These are phyloP conservation scores for Galerucella nymphaeae DNA, from an alignment of 2,888 invertebrate genomes.

Conservation along the genomic window DNA sequence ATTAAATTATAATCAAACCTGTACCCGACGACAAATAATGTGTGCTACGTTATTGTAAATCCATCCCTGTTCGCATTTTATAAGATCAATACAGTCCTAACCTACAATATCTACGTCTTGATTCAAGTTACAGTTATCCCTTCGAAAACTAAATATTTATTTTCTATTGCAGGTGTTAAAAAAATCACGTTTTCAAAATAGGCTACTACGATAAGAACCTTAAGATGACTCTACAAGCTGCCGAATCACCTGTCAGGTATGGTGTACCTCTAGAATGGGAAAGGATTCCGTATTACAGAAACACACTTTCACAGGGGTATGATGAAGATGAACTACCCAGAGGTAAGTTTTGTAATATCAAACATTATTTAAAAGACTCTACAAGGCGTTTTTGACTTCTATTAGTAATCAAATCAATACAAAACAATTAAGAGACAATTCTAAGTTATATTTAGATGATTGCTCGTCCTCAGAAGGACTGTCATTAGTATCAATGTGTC, in stretches of 20 bases:
- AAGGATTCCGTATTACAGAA: conserved; percentile 42
- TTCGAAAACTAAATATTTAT: conserved; percentile 24
- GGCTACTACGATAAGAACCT: conserved; percentile 54
- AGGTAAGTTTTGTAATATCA: conserved; percentile 50
- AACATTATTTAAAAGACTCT: no score
- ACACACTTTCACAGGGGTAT: conserved; percentile 33
- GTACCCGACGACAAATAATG: not conserved
- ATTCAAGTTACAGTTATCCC: not conserved
- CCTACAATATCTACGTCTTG: not conserved
- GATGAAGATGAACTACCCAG: conserved; percentile 57
- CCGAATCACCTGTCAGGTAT: conserved; percentile 57
- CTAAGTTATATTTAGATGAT: no score
- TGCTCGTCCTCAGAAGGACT: no score
- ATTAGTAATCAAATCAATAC: no score
- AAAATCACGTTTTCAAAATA: conserved; percentile 54
- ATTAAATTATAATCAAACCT: not conserved
- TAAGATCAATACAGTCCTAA: not conserved
- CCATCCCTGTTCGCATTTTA: not conserved
- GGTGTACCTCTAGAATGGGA: conserved; percentile 55
- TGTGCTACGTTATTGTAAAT: not conserved
- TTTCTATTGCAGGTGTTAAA: conserved; percentile 35
- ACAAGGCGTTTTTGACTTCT: no score
- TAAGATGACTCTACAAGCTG: conserved; percentile 59
- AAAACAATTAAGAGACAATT: no score
- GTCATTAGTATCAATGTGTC: no score